Evolutionary conservation across 2,113 vertebrate species (phyloP), one percentile per base, ranked within the genome.

Genomic region (Grantiella picta): DNA sequence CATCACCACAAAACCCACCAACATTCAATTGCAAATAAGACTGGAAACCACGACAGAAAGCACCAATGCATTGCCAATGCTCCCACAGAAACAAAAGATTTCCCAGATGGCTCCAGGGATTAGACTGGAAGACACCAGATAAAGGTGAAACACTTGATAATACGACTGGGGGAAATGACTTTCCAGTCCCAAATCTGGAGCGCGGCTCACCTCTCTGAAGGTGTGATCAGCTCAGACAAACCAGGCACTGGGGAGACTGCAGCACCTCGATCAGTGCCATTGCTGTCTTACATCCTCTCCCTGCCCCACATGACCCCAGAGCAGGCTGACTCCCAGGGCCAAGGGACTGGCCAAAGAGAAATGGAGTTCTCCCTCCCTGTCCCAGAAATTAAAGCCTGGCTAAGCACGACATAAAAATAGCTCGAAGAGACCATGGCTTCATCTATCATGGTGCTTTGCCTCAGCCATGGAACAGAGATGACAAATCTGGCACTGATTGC

Each of bases 391-490:
- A 47, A 71, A 68, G 12, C 25, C 19, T 90, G 52, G 22, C 31
- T 79, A n/a, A 82, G 64, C 10, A 45, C 0, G 3, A 40, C 31
- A 50, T 22, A 29, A 75, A 71, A 90, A 23, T 1, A 80, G 8
- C 45, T 72, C 45, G 36, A 69, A 36, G 53, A 82, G 33, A 45
- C 40, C 47, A 20, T 1, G 0, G 14, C 29, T 44, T 69, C 78
- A 49, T 72, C 70, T 68, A 4, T 18, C 38, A 15, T 0, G 0
- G 21, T 2, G 7, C 56, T 72, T 21, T 0, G 25, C 45, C 3
- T 2, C 36, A 53, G 70, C 0, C 5, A 25, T 40, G 31, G 53
- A 69, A 72, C 21, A 85, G 20, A 91, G 44, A 72, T 76, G 84
- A 85, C 57, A 82, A 85, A 76, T 53, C 73, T 82, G 61, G 65